These are phyloP conservation scores for Galemys pyrenaicus DNA, from an alignment of 2,113 vertebrate species.

Conservation along the genomic window DNA sequence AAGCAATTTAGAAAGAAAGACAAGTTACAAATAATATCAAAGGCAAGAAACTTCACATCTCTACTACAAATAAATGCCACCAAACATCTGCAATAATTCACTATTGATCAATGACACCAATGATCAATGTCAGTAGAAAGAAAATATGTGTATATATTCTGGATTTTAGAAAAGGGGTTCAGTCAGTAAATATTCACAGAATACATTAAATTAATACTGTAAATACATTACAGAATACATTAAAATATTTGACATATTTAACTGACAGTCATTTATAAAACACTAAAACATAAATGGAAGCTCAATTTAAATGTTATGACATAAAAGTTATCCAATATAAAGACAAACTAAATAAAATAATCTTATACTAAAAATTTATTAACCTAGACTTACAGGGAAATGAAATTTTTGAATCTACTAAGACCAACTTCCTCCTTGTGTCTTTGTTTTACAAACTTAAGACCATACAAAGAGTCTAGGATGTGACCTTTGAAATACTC, in stretches of 20 bases:
- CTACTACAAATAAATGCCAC: not conserved
- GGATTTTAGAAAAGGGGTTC: constrained; percentile 11
- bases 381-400: constrained; percentile 13
- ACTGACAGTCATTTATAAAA: constrained; percentile 48
- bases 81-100: not conserved
- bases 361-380: constrained; percentile 4
- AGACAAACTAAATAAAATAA: constrained; percentile 40
- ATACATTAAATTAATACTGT: too few relatives aligned
- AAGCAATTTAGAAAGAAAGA: not conserved
- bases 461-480: not conserved
- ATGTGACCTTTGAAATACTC: constrained; percentile 14
- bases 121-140: not conserved
- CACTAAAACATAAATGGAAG: constrained; percentile 41
- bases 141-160: not conserved
- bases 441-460: constrained; percentile 7
- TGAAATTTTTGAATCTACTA: constrained; percentile 1
- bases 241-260: constrained; percentile 54
- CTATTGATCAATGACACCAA: not conserved
- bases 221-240: not conserved
- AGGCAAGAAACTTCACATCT: constrained; percentile 41
- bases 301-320: constrained; percentile 26
- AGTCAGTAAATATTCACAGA: not conserved
- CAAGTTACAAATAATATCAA: not conserved
- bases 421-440: constrained; percentile 1
- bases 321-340: constrained; percentile 47